Base-by-base conservation (phyloP, 2,113 vertebrate genomes). In the Rynchops niger region DNA sequence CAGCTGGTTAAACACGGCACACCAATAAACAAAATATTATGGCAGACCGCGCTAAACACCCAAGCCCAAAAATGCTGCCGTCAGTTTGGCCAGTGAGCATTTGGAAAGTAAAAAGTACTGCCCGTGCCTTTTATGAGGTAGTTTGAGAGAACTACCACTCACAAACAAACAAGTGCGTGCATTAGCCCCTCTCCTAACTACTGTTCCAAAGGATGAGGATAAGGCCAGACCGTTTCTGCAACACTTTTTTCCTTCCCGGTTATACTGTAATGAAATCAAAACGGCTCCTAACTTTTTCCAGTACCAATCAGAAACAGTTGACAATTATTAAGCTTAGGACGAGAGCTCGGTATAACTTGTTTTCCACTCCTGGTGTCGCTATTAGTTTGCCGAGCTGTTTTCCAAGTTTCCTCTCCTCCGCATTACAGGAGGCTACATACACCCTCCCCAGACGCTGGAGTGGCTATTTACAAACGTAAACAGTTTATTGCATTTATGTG, bases 81-180 rank as follows among this genome's bases (percentile, higher is more conserved):
- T 27, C 47, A 69, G 58, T 52, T 30, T 26, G 19, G 30, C 11
- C 40, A 81, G 9, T 19, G 15, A 59, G 9, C 3, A 15, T 66
- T 79, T 67, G 3, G 29, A 12, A 85, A 95, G 34, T 21, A 70
- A 79, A 80, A 91, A 11, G 15, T 62, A 85, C 10, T 71, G 84
- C 45, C n/a, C 14, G 36, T 15, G 61, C 23, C 32, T 49, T 43
- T 66, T 36, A 63, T 1, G 3, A 4, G 1, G 29, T 26, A 82
- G 19, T 21, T 58, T 0, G 0, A 61, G 25, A 49, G n/a, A 79
- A 63, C 3, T 11, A 40, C 15, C 6, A 29, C 52, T 53, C 47
- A 63, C 11, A 21, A 14, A 10, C 6, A 22, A 9, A 7, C 34
- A 7, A 10, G 2, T 8, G 5, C 43, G 38, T 2, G 12, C 20